Conservation (phyloP, 2,113 vertebrate species). For the Sapajus apella region DNA sequence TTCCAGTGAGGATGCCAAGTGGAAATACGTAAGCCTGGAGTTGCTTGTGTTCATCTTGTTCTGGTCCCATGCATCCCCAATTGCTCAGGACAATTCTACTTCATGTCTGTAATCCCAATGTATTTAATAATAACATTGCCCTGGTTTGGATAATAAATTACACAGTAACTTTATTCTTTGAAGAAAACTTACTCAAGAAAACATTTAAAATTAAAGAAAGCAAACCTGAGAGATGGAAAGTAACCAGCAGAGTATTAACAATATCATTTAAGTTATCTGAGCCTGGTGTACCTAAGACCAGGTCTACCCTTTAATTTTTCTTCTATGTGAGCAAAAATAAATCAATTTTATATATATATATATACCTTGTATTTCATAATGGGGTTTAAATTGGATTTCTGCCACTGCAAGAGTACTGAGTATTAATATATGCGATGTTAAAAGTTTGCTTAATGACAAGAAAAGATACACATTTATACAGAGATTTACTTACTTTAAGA, state of each 20-base stretch:
- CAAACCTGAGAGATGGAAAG: background rate
- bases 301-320: background rate
- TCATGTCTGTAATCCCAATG: background rate
- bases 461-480: background rate
- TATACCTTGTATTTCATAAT: background rate
- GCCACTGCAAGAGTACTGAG: background rate
- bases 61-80: background rate
- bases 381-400: background rate
- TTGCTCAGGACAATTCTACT: background rate
- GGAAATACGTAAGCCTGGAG: background rate
- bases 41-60: slow-evolving; percentile 2
- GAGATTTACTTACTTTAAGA: background rate
- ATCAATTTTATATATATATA: background rate
- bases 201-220: slow-evolving; percentile 39
- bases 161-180: background rate
- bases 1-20: background rate
- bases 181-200: background rate
- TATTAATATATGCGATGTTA: background rate
- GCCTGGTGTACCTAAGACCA: background rate
- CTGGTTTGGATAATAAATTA: background rate
- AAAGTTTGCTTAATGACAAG: slow-evolving; percentile 12
- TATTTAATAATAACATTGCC: background rate
- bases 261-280: background rate
- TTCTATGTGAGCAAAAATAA: background rate
- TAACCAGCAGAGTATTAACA: background rate